Evolutionary conservation across 1,140 invertebrate species (phyloP).

Genomic region (Plectrocnemia conspersa): DNA sequence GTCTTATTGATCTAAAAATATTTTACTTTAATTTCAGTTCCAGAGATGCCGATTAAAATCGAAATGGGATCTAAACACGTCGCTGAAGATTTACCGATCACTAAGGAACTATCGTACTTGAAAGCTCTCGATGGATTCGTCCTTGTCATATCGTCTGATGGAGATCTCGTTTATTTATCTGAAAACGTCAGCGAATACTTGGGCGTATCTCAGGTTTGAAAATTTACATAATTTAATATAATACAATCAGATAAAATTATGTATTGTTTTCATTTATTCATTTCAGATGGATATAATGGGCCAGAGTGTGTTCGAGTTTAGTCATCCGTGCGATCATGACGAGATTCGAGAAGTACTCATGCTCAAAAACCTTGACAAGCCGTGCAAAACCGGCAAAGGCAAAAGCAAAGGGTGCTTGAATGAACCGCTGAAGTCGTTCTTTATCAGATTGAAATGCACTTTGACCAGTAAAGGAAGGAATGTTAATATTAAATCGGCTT

Average conservation of each 20-base stretch:
- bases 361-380: conserved; percentile 43
- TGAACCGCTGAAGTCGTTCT: conserved; percentile 53
- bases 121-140: conserved; percentile 87
- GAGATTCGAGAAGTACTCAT: conserved; percentile 81
- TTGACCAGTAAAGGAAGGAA: conserved; percentile 84
- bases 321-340: conserved; percentile 91
- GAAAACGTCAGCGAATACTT: conserved; percentile 87
- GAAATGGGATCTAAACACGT: conserved; percentile 44
- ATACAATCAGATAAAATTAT: background rate
- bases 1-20: conserved; percentile 7
- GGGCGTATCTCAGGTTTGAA: conserved; percentile 78
- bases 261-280: conserved; percentile 17
- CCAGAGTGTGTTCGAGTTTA: conserved; percentile 89
- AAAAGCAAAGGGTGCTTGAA: conserved; percentile 35
- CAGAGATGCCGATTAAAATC: conserved; percentile 43
- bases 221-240: background rate
- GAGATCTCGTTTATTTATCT: conserved; percentile 86
- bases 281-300: conserved; percentile 89
- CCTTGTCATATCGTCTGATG: conserved; percentile 77
- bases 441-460: conserved; percentile 86
- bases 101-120: conserved; percentile 59
- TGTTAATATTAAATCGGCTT: conserved; percentile 87
- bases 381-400: conserved; percentile 30
- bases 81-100: conserved; percentile 41
- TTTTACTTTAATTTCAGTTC: conserved; percentile 45